Evolutionary conservation across 2,113 vertebrate genomes (phyloP).

Genomic region (Thamnophis sirtalis): DNA sequence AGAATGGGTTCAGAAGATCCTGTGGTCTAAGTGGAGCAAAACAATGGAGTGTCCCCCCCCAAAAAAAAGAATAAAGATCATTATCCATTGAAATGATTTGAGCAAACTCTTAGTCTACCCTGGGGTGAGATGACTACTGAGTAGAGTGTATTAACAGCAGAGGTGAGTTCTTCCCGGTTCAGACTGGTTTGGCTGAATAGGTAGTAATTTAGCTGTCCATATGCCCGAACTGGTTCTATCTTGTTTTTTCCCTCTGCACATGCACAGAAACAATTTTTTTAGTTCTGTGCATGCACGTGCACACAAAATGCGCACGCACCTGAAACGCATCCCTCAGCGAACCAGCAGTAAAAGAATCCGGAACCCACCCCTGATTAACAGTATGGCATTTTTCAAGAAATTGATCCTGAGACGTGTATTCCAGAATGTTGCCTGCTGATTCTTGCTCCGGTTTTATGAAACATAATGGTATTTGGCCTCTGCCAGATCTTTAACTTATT

Average conservation of each 20-base stretch:
- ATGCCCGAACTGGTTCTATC: too few relatives aligned
- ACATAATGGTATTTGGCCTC: not conserved
- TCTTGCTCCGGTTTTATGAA: not conserved
- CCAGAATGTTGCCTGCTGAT: not conserved
- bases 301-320: too few relatives aligned
- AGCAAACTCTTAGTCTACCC: not conserved
- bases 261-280: too few relatives aligned
- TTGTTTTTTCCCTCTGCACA: too few relatives aligned
- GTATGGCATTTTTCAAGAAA: not conserved
- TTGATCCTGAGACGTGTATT: conserved; percentile 1
- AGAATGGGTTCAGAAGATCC: not conserved
- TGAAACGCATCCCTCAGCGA: too few relatives aligned
- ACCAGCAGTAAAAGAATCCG: too few relatives aligned
- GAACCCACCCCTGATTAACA: not conserved
- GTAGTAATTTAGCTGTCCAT: too few relatives aligned
- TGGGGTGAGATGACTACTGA: not conserved
- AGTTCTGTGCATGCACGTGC: too few relatives aligned
- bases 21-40: not conserved
- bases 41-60: not conserved
- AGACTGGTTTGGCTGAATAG: too few relatives aligned
- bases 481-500: not conserved
- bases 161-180: too few relatives aligned
- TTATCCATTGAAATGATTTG: not conserved
- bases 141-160: not conserved
- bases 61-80: not conserved